phyloP scores from a whole-genome alignment of 2,113 vertebrate species.

The Agapornis roseicollis region DNA sequence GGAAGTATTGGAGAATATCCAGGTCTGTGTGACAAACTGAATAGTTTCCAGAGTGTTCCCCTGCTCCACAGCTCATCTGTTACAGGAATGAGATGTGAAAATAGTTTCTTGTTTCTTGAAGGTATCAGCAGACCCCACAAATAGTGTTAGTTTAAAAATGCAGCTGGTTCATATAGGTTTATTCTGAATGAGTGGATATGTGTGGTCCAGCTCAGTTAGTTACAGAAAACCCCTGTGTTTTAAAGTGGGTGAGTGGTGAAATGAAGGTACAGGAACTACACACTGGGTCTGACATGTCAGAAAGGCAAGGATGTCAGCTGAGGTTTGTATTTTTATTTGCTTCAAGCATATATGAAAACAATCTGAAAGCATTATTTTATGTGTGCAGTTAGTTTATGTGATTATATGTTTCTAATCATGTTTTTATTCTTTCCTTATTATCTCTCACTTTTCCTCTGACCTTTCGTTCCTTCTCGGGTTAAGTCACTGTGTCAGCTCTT shows the following conservation, averaged over 20 bases:
- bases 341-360: neutral
- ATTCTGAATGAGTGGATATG: neutral
- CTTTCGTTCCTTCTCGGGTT: neutral
- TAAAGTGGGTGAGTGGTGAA: neutral
- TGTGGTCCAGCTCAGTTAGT: slow-evolving; percentile 29
- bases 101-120: slow-evolving; percentile 14
- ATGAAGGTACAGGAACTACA: neutral
- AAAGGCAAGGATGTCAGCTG: neutral
- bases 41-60: slow-evolving; percentile 3
- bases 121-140: slow-evolving; percentile 56
- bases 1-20: neutral
- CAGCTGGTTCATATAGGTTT: neutral
- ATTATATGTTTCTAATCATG: neutral
- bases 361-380: neutral
- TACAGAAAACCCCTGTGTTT: neutral
- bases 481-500: neutral
- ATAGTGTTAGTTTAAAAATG: slow-evolving; percentile 44
- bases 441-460: neutral
- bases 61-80: neutral
- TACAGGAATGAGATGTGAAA: slow-evolving; percentile 40
- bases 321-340: neutral
- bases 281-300: neutral
- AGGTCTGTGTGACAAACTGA: neutral
- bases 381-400: neutral
- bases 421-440: neutral